These are phyloP conservation scores for Myotis findleyi DNA, from an alignment of 2,797 vertebrate genomes.

Conservation along the genomic window DNA sequence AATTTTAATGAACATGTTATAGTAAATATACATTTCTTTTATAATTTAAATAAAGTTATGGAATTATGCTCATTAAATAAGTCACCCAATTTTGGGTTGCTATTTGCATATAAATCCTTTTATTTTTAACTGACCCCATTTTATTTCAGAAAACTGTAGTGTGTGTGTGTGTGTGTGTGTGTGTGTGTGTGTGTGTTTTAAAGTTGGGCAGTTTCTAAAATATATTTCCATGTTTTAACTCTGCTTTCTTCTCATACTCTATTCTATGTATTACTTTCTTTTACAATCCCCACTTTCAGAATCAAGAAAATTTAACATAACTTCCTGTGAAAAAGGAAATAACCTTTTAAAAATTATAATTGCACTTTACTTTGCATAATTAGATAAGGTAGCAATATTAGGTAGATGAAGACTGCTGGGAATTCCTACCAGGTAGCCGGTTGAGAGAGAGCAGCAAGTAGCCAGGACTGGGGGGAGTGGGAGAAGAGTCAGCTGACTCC, in stretches of 20 bases:
- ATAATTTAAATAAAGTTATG: not conserved
- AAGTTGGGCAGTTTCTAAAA: not conserved
- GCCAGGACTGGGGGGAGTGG: no score
- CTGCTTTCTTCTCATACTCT: not conserved
- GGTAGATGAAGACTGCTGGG: not conserved
- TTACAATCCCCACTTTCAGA: not conserved
- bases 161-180: not conserved
- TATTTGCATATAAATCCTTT: not conserved
- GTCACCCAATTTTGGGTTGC: not conserved
- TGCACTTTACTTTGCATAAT: not conserved
- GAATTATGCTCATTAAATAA: not conserved
- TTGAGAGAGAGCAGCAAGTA: not conserved
- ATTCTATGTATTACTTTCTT: not conserved
- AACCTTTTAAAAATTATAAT: not conserved
- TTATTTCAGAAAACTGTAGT: not conserved
- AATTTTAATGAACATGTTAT: not conserved
- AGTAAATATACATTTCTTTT: not conserved
- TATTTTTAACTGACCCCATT: not conserved
- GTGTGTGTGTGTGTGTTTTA: not conserved
- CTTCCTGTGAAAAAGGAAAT: not conserved
- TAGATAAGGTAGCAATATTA: not conserved
- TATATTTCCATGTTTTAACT: not conserved
- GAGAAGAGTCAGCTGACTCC: not conserved
- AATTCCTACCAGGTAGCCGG: not conserved
- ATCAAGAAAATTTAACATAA: not conserved